Conservation (phyloP, 1,140 invertebrate species). For the Sycophaga agraensis region DNA sequence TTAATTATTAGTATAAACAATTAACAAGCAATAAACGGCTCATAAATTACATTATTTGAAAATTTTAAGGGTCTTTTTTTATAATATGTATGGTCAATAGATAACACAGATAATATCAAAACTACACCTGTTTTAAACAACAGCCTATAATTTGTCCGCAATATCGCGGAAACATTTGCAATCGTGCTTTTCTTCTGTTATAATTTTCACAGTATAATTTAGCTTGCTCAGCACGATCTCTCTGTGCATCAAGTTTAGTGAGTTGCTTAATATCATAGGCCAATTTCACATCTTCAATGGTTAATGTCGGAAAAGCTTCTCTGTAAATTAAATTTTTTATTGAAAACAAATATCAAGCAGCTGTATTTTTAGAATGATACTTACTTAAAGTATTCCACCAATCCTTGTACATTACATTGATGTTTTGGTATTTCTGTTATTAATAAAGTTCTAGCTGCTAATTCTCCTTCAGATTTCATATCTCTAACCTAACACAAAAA, state of each 20-base stretch:
- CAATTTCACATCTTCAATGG: slow-evolving; percentile 83
- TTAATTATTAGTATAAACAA: neutral
- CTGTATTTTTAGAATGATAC: slow-evolving; percentile 12
- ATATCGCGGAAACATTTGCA: slow-evolving; percentile 73
- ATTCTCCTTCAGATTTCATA: slow-evolving; percentile 48
- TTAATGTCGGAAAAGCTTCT: slow-evolving; percentile 83
- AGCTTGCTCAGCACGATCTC: slow-evolving; percentile 78
- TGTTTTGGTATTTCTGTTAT: slow-evolving; percentile 55
- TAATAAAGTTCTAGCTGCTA: slow-evolving; percentile 53
- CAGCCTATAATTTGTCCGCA: slow-evolving; percentile 68
- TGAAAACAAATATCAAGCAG: neutral
- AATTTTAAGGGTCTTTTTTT: too few relatives aligned
- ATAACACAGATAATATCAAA: neutral
- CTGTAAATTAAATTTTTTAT: slow-evolving; percentile 55
- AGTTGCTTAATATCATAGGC: slow-evolving; percentile 86
- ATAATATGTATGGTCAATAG: too few relatives aligned
- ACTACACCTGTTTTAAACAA: slow-evolving; percentile 62
- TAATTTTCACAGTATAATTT: slow-evolving; percentile 80
- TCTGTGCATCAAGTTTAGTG: slow-evolving; percentile 74
- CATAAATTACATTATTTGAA: neutral
- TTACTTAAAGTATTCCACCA: slow-evolving; percentile 51
- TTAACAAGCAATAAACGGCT: neutral
- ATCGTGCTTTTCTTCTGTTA: slow-evolving; percentile 68
- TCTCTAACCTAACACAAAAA: slow-evolving; percentile 47
- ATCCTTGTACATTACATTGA: slow-evolving; percentile 47